phyloP scores from a whole-genome alignment of 92 coral and sea anemone genomes.

The Hydrozoanthus gracilis region DNA sequence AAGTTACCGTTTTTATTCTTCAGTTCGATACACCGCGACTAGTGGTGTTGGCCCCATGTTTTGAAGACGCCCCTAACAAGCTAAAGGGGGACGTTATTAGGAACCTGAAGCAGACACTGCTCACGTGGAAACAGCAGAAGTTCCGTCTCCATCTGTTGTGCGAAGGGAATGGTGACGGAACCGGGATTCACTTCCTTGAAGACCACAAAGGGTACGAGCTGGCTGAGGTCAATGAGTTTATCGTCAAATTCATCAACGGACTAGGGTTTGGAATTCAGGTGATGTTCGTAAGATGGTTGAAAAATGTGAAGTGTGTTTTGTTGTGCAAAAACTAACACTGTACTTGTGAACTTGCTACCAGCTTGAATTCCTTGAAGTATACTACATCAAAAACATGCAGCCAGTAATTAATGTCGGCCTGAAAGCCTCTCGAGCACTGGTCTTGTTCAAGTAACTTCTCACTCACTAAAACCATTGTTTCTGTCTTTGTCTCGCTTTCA shows the following conservation, averaged over 20 bases:
- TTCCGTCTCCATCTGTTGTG: constrained; percentile 66
- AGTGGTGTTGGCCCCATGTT: constrained; percentile 68
- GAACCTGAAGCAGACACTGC: constrained; percentile 47
- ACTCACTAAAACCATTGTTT: too few species aligned
- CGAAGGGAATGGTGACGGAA: constrained; percentile 82
- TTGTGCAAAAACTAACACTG: too few species aligned
- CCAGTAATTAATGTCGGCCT: too few species aligned
- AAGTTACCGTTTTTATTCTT: neutral
- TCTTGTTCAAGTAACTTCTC: too few species aligned
- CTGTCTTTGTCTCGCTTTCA: too few species aligned
- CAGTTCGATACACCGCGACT: constrained; percentile 71
- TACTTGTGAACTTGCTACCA: too few species aligned
- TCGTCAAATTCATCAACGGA: constrained; percentile 52
- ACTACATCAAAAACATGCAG: too few species aligned
- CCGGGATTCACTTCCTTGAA: constrained; percentile 81
- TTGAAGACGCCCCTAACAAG: constrained; percentile 50
- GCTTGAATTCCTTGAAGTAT: too few species aligned
- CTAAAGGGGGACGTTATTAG: constrained; percentile 52
- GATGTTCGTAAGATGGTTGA: neutral
- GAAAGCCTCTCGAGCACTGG: too few species aligned
- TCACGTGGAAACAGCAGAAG: constrained; percentile 52
- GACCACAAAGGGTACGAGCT: constrained; percentile 71
- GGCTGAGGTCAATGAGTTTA: constrained; percentile 51
- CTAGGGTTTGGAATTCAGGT: constrained; percentile 69
- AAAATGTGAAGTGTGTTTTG: too few species aligned